These are phyloP conservation scores for Erebia ligea DNA, from an alignment of 2,888 invertebrate species.

Conservation along the genomic window DNA sequence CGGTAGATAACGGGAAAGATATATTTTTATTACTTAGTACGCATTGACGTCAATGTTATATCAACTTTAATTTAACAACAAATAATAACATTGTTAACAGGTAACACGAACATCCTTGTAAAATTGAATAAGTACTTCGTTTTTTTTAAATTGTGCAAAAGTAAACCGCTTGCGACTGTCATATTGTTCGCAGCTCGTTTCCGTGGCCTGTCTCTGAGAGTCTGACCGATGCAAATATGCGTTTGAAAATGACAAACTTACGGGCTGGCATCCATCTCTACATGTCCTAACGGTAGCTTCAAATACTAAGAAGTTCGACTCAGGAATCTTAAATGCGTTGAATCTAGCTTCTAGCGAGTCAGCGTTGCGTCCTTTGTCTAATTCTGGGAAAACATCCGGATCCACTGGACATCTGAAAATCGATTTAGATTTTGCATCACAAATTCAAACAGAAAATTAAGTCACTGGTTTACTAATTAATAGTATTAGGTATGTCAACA, in stretches of 20 bases:
- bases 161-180: too few relatives aligned
- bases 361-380: slow-evolving; percentile 92
- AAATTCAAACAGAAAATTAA: background rate
- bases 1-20: background rate
- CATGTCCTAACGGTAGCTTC: slow-evolving; percentile 96
- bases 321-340: slow-evolving; percentile 97
- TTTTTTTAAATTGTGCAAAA: background rate
- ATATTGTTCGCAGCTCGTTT: background rate
- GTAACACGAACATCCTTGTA: background rate
- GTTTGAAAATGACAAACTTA: slow-evolving; percentile 53
- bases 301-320: slow-evolving; percentile 96
- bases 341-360: slow-evolving; percentile 95
- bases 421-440: background rate
- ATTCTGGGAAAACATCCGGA: slow-evolving; percentile 94
- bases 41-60: slow-evolving; percentile 18
- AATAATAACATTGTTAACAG: background rate
- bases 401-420: slow-evolving; percentile 92
- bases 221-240: background rate
- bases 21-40: slow-evolving; percentile 12
- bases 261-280: slow-evolving; percentile 94
- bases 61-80: slow-evolving; percentile 1
- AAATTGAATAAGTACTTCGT: background rate
- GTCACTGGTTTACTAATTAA: too few relatives aligned
- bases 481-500: too few relatives aligned
- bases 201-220: background rate